Percentiles rank a stretch among this genome's conserved stretches.
phyloP scores from a whole-genome alignment of 2,888 invertebrate genomes.

The Epinotia brunnichana region DNA sequence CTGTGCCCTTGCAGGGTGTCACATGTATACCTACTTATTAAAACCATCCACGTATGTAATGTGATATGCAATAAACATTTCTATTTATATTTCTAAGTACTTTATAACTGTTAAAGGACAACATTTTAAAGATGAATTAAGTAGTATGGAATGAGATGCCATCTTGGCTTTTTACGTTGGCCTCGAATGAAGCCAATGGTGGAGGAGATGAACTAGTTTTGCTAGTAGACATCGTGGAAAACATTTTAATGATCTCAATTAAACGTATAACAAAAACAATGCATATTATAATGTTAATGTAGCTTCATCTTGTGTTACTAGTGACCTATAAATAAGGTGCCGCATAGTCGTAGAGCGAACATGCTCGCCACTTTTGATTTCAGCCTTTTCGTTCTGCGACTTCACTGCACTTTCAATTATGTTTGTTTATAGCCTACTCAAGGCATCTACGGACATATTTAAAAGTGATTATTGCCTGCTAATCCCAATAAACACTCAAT shows the following conservation, averaged over 20 bases:
- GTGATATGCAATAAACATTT: too few relatives aligned
- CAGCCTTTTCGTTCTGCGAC: neutral
- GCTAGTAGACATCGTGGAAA: neutral
- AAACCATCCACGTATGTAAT: too few relatives aligned
- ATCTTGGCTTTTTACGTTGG: neutral
- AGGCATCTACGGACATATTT: too few relatives aligned
- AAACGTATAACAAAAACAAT: neutral
- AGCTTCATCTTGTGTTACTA: too few relatives aligned
- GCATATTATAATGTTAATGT: neutral
- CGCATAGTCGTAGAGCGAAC: too few relatives aligned
- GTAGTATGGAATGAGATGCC: conserved; percentile 17
- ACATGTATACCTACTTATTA: too few relatives aligned
- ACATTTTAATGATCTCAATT: conserved; percentile 3
- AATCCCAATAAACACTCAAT: neutral
- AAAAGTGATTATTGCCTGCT: neutral
- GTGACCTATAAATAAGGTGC: too few relatives aligned
- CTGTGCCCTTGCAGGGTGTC: too few relatives aligned
- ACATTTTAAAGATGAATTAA: conserved; percentile 30
- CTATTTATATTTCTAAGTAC: too few relatives aligned
- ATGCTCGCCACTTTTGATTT: neutral
- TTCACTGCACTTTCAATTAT: neutral
- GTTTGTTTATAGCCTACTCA: neutral
- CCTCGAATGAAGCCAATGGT: neutral
- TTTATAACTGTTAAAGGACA: conserved; percentile 18
- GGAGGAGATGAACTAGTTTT: conserved; percentile 6